Base-by-base conservation (phyloP, 2,888 invertebrate genomes). In the Synergus japonicus region DNA sequence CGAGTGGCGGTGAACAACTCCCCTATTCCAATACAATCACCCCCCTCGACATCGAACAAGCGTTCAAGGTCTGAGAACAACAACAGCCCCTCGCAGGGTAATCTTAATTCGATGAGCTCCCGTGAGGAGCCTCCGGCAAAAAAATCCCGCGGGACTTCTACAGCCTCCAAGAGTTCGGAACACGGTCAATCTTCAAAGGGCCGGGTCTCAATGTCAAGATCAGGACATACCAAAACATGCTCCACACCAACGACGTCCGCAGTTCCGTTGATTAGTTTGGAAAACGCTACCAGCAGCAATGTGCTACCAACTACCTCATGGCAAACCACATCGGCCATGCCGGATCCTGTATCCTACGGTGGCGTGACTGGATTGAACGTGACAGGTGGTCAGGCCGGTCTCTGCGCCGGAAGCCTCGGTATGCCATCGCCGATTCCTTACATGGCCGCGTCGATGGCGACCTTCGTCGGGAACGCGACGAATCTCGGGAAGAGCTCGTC, bases 81-180 rank as follows among this genome's bases (percentile, higher is more conserved):
- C 89, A 92, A 92, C 87, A 92, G 89, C 82, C 91, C 91, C 77
- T 91, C 91, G 78, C 92, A 92, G 76, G 92, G 92, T 9, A 92
- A 92, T 85, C 85, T 92, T 54, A 92, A 92, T 85, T 91, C 92
- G 73, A 85, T 89, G 87, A 85, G 84, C 37, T 37, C 82, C 22
- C 85, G 89, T 43, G 89, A 88, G 79, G 90, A 91, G 81, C 91
- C 91, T 9, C 90, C 91, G 76, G 83, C 86, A 66, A 92, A 92
- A 83, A 92, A 91, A 82, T 90, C 91, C 44, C 91, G 91, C 2
- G 89, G 88, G 15, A 86, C 85, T 2, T 86, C 87, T 7, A 87
- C 86, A n/a, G 84, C 82, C 44, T 60, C 85, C 43, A 88, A 88
- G 76, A 83, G 78, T 58, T 80, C 81, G 9, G 78, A 73, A 5